Evolutionary conservation across 1,140 invertebrate genomes (phyloP).

Genomic region (Drosophila trapezifrons): DNA sequence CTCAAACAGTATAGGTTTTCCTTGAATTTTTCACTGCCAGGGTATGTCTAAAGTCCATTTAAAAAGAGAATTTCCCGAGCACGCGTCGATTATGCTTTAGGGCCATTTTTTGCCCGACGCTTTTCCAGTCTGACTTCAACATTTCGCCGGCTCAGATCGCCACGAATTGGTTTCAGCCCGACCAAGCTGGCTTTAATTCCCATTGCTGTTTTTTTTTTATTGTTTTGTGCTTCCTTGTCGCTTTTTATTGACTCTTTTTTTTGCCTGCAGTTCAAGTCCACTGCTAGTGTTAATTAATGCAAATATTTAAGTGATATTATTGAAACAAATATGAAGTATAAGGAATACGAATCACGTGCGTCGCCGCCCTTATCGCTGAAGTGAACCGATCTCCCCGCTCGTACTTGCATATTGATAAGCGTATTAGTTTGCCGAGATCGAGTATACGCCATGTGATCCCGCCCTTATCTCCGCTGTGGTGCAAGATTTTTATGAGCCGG

Average conservation of each 20-base stretch:
- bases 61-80: not conserved
- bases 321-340: slow-evolving; percentile 5
- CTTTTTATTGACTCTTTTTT: not conserved
- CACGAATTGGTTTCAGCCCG: slow-evolving; percentile 33
- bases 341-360: slow-evolving; percentile 40
- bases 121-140: slow-evolving; percentile 43
- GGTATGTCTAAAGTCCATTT: slow-evolving; percentile 6
- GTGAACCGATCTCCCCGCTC: slow-evolving; percentile 2
- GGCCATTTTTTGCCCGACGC: slow-evolving; percentile 12
- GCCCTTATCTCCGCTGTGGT: slow-evolving; percentile 11
- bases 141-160: slow-evolving; percentile 34
- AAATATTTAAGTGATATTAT: slow-evolving; percentile 9
- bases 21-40: not conserved
- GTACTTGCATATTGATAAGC: slow-evolving; percentile 31
- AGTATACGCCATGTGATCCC: slow-evolving; percentile 49
- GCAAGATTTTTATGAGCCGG: slow-evolving; percentile 15
- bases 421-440: slow-evolving; percentile 24
- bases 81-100: slow-evolving; percentile 24
- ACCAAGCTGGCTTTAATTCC: slow-evolving; percentile 14
- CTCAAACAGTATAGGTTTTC: not conserved
- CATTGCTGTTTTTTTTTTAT: not conserved
- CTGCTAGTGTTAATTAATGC: slow-evolving; percentile 24
- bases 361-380: not conserved
- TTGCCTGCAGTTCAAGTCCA: slow-evolving; percentile 3
- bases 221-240: not conserved